Conservation (phyloP, 1,140 invertebrate species). For the Zaprionus camerounensis region DNA sequence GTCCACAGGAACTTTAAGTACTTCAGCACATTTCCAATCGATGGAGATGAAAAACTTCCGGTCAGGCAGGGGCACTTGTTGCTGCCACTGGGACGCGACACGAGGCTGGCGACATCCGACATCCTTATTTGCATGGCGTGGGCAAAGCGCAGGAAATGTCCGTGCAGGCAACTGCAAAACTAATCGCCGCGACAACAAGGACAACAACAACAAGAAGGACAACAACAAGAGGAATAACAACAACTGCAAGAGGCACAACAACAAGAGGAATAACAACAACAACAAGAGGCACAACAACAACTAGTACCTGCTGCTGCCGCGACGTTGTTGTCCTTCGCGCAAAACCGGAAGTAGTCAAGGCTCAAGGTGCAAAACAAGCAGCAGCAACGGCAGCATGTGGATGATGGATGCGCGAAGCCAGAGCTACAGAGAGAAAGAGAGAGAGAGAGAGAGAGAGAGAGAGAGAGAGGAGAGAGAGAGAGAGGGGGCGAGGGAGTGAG, state of each 20-base stretch:
- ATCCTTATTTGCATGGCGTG: constrained; percentile 72
- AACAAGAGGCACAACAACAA: constrained; percentile 30
- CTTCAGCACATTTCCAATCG: constrained; percentile 35
- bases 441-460: not conserved
- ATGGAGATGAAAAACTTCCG: constrained; percentile 62
- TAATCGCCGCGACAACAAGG: constrained; percentile 8
- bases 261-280: not conserved
- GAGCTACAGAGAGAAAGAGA: not conserved
- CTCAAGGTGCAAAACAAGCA: constrained; percentile 76
- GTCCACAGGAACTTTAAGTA: not conserved
- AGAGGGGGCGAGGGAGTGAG: not conserved
- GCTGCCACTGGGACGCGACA: not conserved
- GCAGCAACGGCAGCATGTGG: constrained; percentile 56
- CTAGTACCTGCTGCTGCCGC: constrained; percentile 64
- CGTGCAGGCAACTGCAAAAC: constrained; percentile 37
- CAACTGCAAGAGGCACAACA: constrained; percentile 6
- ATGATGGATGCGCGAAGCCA: constrained; percentile 53
- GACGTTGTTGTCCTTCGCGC: constrained; percentile 69
- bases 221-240: constrained; percentile 25
- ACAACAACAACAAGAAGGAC: constrained; percentile 19
- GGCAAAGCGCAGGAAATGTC: constrained; percentile 70
- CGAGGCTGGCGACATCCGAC: constrained; percentile 60
- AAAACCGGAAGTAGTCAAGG: constrained; percentile 79
- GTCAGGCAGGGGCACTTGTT: constrained; percentile 58
- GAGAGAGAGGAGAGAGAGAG: not conserved